phyloP scores from a whole-genome alignment of 2,113 vertebrate genomes.

The Pygoscelis adeliae region DNA sequence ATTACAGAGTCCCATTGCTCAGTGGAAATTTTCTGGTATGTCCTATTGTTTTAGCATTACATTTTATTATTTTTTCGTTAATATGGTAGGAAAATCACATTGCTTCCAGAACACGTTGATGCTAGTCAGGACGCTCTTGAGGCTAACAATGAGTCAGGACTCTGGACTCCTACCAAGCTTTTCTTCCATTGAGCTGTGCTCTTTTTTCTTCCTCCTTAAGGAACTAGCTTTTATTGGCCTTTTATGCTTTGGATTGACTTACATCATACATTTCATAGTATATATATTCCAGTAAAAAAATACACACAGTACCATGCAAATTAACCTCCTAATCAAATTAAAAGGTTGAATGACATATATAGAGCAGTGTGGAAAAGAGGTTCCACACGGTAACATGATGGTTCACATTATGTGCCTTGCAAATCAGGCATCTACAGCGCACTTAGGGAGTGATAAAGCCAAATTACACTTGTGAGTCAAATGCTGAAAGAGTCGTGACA shows the following conservation, averaged over 20 bases:
- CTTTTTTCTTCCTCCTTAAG: conserved; percentile 52
- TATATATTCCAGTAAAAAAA: conserved; percentile 66
- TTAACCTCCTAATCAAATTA: conserved; percentile 70
- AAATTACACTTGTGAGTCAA: conserved; percentile 2
- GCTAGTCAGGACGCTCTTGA: conserved; percentile 71
- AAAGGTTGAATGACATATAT: conserved; percentile 52
- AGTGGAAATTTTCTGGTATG: conserved; percentile 44
- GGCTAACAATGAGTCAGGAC: conserved; percentile 75
- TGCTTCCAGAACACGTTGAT: conserved; percentile 68
- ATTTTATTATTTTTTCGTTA: conserved; percentile 55
- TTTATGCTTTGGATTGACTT: conserved; percentile 72
- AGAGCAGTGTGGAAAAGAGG: conserved; percentile 18
- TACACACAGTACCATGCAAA: conserved; percentile 48
- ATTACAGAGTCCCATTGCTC: not conserved
- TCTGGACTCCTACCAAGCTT: conserved; percentile 73
- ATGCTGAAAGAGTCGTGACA: not conserved
- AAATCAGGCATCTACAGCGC: not conserved
- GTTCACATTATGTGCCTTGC: not conserved
- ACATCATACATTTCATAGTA: conserved; percentile 73
- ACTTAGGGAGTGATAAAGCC: not conserved
- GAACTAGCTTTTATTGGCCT: conserved; percentile 74
- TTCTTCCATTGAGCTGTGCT: conserved; percentile 64
- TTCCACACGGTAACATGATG: not conserved
- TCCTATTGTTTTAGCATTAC: conserved; percentile 56
- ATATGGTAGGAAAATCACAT: conserved; percentile 58